Conservation (phyloP, 2,113 vertebrate species). For the Uria lomvia region DNA sequence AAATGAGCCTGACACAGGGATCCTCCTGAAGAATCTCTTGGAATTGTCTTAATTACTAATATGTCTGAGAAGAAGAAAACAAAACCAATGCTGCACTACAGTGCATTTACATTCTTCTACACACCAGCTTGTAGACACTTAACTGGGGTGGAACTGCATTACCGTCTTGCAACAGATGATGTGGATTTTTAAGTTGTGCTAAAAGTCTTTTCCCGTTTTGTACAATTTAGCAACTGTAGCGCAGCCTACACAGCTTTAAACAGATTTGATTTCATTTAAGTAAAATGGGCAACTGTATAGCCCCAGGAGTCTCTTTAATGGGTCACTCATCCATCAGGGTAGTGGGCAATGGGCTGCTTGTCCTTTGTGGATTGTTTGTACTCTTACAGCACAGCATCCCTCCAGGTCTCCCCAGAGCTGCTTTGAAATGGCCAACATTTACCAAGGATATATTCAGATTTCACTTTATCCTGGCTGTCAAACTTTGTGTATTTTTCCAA, state of each 20-base stretch:
- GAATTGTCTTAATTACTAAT: neutral
- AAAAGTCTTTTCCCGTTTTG: neutral
- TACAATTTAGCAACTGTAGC: neutral
- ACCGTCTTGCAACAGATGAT: neutral
- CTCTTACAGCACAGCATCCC: constrained; percentile 17
- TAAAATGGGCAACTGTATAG: constrained; percentile 29
- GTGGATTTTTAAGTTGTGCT: neutral
- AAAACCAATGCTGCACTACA: rapidly evolving
- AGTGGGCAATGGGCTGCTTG: neutral
- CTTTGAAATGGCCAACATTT: neutral
- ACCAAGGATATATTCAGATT: constrained; percentile 22
- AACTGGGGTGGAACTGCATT: neutral
- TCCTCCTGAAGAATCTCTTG: neutral
- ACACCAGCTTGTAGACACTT: neutral
- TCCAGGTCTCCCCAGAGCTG: neutral
- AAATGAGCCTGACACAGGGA: neutral
- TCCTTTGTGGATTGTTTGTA: constrained; percentile 11
- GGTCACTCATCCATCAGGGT: constrained; percentile 41
- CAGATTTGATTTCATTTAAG: constrained; percentile 36
- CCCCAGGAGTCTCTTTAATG: constrained; percentile 22
- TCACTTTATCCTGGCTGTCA: constrained; percentile 33
- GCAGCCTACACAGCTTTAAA: neutral
- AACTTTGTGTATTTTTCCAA: constrained; percentile 61
- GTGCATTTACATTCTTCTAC: neutral
- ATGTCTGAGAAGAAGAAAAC: neutral